Conservation (phyloP, 2,113 vertebrate genomes). For the Hepsetus odoe region DNA sequence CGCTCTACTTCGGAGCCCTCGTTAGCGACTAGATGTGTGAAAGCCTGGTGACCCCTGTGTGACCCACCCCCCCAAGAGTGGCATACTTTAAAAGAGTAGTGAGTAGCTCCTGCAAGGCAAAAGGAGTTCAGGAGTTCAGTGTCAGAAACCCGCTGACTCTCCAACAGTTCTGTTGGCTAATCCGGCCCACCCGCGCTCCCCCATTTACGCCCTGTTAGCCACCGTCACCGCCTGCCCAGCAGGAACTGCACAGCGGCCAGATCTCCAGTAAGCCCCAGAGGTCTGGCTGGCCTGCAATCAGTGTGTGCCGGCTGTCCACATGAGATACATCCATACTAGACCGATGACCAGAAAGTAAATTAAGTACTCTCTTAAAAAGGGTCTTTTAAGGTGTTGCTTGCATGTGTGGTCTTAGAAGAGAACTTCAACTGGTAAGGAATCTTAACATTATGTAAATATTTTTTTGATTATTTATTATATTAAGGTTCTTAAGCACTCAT, state of each 20-base stretch:
- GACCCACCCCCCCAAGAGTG: slow-evolving; percentile 67
- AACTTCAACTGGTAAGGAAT: too few relatives aligned
- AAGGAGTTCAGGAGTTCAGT: slow-evolving; percentile 68
- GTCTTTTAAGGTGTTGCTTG: too few relatives aligned
- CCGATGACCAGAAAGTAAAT: not conserved
- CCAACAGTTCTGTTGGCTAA: slow-evolving; percentile 51
- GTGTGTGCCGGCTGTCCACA: slow-evolving; percentile 14
- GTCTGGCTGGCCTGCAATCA: not conserved
- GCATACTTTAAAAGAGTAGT: slow-evolving; percentile 54
- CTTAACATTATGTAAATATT: too few relatives aligned
- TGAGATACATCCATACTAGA: slow-evolving; percentile 13
- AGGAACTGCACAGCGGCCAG: slow-evolving; percentile 32
- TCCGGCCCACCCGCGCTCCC: slow-evolving; percentile 56
- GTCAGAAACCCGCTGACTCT: slow-evolving; percentile 47
- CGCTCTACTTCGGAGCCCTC: slow-evolving; percentile 65
- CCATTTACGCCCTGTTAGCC: slow-evolving; percentile 56
- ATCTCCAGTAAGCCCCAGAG: slow-evolving; percentile 20
- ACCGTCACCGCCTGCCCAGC: slow-evolving; percentile 48
- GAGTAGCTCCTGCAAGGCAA: slow-evolving; percentile 48
- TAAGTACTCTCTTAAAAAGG: not conserved
- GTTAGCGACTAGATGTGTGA: slow-evolving; percentile 62
- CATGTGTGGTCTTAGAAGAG: too few relatives aligned
- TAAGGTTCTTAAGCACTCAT: too few relatives aligned
- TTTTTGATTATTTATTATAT: too few relatives aligned
- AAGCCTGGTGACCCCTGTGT: slow-evolving; percentile 60